Percentiles rank a stretch among this genome's conserved stretches.
These are phyloP conservation scores for Gambusia affinis DNA, from an alignment of 2,113 vertebrate genomes.

Conservation along the genomic window DNA sequence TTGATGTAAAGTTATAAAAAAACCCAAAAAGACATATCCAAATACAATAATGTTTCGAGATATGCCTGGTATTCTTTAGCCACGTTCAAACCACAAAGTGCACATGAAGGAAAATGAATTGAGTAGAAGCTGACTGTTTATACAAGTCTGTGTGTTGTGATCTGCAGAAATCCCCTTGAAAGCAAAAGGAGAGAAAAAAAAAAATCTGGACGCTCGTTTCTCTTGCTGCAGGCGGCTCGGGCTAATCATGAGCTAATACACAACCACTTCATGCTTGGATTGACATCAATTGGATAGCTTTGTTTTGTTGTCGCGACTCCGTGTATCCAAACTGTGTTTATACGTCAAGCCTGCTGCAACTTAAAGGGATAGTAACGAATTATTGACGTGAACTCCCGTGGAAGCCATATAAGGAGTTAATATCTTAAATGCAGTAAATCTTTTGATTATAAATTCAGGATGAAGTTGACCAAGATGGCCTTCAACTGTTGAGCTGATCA, in stretches of 20 bases:
- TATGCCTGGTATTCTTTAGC: neutral
- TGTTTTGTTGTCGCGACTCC: slow-evolving; percentile 37
- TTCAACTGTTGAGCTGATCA: too few relatives aligned
- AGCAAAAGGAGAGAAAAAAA: slow-evolving; percentile 17
- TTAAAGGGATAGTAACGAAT: neutral
- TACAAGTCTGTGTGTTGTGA: slow-evolving; percentile 33
- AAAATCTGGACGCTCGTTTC: slow-evolving; percentile 13
- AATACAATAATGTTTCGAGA: neutral
- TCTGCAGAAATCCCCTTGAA: slow-evolving; percentile 31
- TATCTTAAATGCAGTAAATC: too few relatives aligned
- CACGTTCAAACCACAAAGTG: slow-evolving; percentile 22
- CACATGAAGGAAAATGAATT: slow-evolving; percentile 23
- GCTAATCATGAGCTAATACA: slow-evolving; percentile 62
- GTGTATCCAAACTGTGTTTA: slow-evolving; percentile 23
- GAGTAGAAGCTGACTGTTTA: slow-evolving; percentile 34
- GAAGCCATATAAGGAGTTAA: neutral
- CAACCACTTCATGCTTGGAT: slow-evolving; percentile 54
- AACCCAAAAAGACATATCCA: neutral
- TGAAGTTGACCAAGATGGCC: too few relatives aligned
- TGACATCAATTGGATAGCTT: slow-evolving; percentile 52
- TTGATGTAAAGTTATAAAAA: neutral
- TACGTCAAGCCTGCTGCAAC: neutral
- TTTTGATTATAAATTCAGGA: too few relatives aligned
- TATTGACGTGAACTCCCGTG: neutral
- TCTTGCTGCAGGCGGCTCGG: slow-evolving; percentile 43